A percentile compares a stretch with the other conserved stretches of the same genome.
Evolutionary conservation across 2,888 invertebrate genomes (phyloP).

Genomic region (Aricia artaxerxes): DNA sequence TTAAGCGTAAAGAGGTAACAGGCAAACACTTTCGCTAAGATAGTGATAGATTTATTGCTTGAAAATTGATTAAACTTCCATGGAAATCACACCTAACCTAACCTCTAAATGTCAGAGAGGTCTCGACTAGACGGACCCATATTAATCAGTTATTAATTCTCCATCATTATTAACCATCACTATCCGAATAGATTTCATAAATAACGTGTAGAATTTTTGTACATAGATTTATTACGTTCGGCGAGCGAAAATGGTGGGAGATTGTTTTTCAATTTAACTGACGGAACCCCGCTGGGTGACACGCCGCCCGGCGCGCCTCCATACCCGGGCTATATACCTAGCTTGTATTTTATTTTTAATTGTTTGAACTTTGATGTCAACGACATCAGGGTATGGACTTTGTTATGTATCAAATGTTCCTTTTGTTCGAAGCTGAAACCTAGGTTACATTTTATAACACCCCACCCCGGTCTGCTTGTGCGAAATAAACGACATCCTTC

Average conservation of each 20-base stretch:
- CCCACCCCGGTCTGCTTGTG: too few relatives aligned
- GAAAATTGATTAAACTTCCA: not conserved
- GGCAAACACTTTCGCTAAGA: not conserved
- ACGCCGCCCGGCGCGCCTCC: slow-evolving; percentile 62
- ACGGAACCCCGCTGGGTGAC: slow-evolving; percentile 73
- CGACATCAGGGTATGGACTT: not conserved
- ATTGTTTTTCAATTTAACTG: slow-evolving; percentile 81
- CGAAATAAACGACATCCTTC: too few relatives aligned
- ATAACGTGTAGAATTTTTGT: slow-evolving; percentile 80
- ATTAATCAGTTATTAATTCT: slow-evolving; percentile 35
- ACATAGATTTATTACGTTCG: slow-evolving; percentile 81
- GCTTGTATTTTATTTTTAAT: slow-evolving; percentile 44
- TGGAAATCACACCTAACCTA: not conserved
- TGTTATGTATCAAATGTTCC: not conserved
- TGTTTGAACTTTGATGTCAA: slow-evolving; percentile 22
- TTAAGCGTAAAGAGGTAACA: not conserved
- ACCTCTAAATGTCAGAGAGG: slow-evolving; percentile 7
- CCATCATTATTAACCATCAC: slow-evolving; percentile 20
- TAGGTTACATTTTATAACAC: too few relatives aligned
- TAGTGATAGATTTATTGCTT: not conserved
- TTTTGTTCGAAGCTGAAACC: too few relatives aligned
- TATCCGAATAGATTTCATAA: slow-evolving; percentile 75
- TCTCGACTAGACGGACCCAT: not conserved
- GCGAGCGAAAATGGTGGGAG: slow-evolving; percentile 80
- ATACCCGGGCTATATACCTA: slow-evolving; percentile 49